These are phyloP conservation scores for Cremastinae sp. DNA, from an alignment of 2,888 invertebrate species.

Conservation along the genomic window DNA sequence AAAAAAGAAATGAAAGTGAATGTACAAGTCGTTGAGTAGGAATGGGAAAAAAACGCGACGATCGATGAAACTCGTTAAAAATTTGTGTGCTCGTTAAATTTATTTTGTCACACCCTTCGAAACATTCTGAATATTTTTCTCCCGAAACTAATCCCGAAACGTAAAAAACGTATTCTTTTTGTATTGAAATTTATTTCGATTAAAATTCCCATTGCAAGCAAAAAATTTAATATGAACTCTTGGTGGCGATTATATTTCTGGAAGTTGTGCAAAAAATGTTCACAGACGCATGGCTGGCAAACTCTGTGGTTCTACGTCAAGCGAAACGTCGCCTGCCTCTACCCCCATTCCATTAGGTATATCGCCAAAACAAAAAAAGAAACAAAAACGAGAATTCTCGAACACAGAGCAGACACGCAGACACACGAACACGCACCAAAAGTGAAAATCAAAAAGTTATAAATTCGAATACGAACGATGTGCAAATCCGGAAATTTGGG, in stretches of 20 bases:
- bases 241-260: slow-evolving; percentile 61
- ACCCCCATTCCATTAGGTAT: slow-evolving; percentile 80
- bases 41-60: slow-evolving; percentile 28
- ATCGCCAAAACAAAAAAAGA: slow-evolving; percentile 70
- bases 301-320: slow-evolving; percentile 80
- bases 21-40: slow-evolving; percentile 8
- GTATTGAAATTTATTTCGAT: not conserved
- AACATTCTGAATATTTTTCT: slow-evolving; percentile 1
- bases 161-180: slow-evolving; percentile 3
- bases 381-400: slow-evolving; percentile 6
- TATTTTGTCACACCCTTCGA: slow-evolving; percentile 13
- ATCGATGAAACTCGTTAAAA: slow-evolving; percentile 33
- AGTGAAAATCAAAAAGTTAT: slow-evolving; percentile 43
- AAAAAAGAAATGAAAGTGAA: slow-evolving; percentile 23
- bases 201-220: slow-evolving; percentile 14
- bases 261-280: slow-evolving; percentile 79
- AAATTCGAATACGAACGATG: slow-evolving; percentile 55
- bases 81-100: slow-evolving; percentile 42
- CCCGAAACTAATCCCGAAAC: not conserved
- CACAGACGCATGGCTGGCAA: slow-evolving; percentile 81
- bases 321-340: slow-evolving; percentile 80
- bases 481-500: slow-evolving; percentile 33
- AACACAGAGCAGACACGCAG: slow-evolving; percentile 1
- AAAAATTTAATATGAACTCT: slow-evolving; percentile 22
- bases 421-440: slow-evolving; percentile 10